Conservation (phyloP, 2,797 vertebrate species). For the Phyllotis vaccarum region DNA sequence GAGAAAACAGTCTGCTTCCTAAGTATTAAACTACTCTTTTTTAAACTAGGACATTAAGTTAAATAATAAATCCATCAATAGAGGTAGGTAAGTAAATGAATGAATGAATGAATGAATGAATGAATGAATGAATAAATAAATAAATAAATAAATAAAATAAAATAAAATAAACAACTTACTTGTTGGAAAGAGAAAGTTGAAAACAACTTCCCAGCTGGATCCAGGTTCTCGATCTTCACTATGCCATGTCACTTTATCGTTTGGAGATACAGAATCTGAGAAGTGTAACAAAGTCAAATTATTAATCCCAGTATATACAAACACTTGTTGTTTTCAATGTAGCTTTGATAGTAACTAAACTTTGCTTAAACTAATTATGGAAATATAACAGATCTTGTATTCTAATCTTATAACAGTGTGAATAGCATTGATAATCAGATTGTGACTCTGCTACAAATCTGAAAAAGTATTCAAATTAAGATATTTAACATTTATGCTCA, state of each 20-base stretch:
- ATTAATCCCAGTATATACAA: constrained; percentile 76
- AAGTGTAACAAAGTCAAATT: constrained; percentile 74
- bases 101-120: too few relatives aligned
- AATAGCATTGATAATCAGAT: constrained; percentile 66
- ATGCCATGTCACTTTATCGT: not conserved
- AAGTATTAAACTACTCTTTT: not conserved
- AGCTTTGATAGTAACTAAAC: constrained; percentile 75
- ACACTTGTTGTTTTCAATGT: constrained; percentile 80
- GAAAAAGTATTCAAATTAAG: constrained; percentile 66
- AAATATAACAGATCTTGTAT: constrained; percentile 73
- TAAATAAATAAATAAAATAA: not conserved
- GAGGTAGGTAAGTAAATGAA: not conserved
- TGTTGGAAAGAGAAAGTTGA: constrained; percentile 84
- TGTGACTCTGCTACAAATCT: constrained; percentile 70
- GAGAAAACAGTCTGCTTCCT: not conserved
- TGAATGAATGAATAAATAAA: too few relatives aligned
- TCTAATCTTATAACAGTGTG: constrained; percentile 63
- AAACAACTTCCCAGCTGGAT: rapidly evolving
- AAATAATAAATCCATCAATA: not conserved
- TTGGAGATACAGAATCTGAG: constrained; percentile 35
- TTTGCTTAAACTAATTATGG: constrained; percentile 76
- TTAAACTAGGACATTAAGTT: not conserved
- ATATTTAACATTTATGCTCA: constrained; percentile 62
- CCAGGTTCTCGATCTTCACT: not conserved
- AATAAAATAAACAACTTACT: constrained; percentile 83